Evolutionary conservation across 1,140 invertebrate species (phyloP), one percentile per base, ranked within the genome.

Genomic region (Orchesella cincta): DNA sequence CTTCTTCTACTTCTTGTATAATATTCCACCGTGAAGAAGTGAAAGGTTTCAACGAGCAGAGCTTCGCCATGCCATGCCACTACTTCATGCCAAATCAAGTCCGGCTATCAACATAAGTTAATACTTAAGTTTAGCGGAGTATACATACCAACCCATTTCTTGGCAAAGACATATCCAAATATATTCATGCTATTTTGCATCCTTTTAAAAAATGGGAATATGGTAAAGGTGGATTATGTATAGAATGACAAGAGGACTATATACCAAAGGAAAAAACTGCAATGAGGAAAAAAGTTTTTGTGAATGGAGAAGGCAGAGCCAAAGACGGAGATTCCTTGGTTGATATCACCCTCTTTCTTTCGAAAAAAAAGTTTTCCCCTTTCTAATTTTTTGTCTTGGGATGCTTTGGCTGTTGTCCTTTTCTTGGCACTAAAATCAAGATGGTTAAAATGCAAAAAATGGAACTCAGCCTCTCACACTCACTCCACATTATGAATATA

Each of bases 361-460:
- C 8, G 14, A 57, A 26, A 57, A 57, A 57, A 57, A 57, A 57
- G 52, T 57, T 57, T 57, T 57, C 12, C 52, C 23, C 23, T n/a
- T 57, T 57, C 23, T 57, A 57, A 3, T 57, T 57, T 57, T n/a
- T n/a, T 5, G 12, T 46, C 39, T 46, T 46, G 5, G 5, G 39
- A 46, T 18, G 39, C 18, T 46, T 46, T 46, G 5, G 5, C 39
- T 46, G 39, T 46, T 57, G 52, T 57, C 52, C 52, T 57, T 57
- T 57, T 57, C 52, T 57, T 57, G 52, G 52, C 52, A 57, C 52
- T 3, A 57, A 57, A 57, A 57, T 57, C 14, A 57, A 57, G 23
- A 57, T 14, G 52, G 14, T 57, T 12, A 23, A 57, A n/a, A 26
- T n/a, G n/a, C n/a, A n/a, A n/a, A n/a, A n/a, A n/a, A n/a, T n/a